Conservation (phyloP, 1,140 invertebrate genomes). For the Drosophila kikkawai region DNA sequence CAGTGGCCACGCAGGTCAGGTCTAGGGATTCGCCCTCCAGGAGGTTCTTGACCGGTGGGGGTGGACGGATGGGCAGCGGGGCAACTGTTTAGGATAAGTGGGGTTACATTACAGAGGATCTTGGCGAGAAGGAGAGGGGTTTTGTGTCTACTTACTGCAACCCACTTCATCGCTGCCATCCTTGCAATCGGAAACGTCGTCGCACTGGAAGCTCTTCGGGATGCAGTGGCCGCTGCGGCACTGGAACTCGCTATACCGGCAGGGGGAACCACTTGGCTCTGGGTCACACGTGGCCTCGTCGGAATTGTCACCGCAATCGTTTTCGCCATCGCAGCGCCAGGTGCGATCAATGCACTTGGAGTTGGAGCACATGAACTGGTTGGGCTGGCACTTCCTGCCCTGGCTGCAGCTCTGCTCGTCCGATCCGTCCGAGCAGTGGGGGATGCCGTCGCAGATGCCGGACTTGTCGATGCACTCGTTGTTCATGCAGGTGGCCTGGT, state of each 20-base stretch:
- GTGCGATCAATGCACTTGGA: slow-evolving; percentile 95
- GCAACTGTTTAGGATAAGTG: slow-evolving; percentile 65
- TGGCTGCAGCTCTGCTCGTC: slow-evolving; percentile 96
- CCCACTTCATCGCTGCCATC: slow-evolving; percentile 97
- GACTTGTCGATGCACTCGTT: slow-evolving; percentile 95
- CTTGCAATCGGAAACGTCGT: slow-evolving; percentile 93
- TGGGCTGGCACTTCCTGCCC: slow-evolving; percentile 93
- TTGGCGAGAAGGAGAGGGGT: fast-evolving
- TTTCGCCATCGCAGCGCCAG: slow-evolving; percentile 95
- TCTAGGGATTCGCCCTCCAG: slow-evolving; percentile 90
- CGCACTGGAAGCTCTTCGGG: slow-evolving; percentile 97
- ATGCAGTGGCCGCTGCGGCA: slow-evolving; percentile 95
- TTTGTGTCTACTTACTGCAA: slow-evolving; percentile 87
- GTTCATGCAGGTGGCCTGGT: slow-evolving; percentile 96
- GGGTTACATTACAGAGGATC: not conserved
- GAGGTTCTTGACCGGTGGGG: slow-evolving; percentile 89
- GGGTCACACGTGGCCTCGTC: slow-evolving; percentile 90
- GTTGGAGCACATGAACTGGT: slow-evolving; percentile 95
- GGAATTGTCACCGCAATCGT: slow-evolving; percentile 96
- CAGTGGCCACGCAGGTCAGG: slow-evolving; percentile 94
- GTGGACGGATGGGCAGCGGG: slow-evolving; percentile 89
- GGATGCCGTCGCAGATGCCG: slow-evolving; percentile 92
- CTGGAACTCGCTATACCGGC: slow-evolving; percentile 92
- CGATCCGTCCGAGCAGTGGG: slow-evolving; percentile 94
- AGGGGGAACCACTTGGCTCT: slow-evolving; percentile 88